These are phyloP conservation scores for Romanomermis culicivorax DNA, from an alignment of 2,888 invertebrate genomes.

Conservation along the genomic window DNA sequence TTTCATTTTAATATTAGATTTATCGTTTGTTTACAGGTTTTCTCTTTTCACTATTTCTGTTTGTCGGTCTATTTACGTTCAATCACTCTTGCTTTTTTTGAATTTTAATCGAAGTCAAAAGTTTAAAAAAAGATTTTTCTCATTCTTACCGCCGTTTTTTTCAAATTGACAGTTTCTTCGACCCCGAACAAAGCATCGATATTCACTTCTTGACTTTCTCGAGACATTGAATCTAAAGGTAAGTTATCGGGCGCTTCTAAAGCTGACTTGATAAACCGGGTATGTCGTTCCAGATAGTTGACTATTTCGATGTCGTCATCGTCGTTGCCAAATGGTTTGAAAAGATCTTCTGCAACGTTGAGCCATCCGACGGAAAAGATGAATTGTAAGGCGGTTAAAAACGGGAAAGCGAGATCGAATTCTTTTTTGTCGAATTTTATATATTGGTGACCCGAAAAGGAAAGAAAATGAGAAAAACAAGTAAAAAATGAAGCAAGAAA, in stretches of 20 bases:
- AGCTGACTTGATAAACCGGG: neutral
- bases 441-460: neutral
- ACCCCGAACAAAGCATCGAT: neutral
- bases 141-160: too few species aligned
- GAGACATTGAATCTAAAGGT: neutral
- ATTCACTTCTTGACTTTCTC: neutral
- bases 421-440: neutral
- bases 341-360: neutral
- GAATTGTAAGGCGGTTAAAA: conserved; percentile 1
- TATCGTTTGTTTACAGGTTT: too few species aligned
- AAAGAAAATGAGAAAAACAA: too few species aligned
- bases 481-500: too few species aligned
- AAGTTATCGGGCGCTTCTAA: neutral
- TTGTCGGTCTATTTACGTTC: too few species aligned
- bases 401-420: neutral
- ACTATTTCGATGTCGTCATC: neutral
- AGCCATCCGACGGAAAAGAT: conserved; percentile 2
- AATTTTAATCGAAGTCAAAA: too few species aligned
- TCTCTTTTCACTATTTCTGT: too few species aligned
- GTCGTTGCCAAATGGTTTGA: neutral
- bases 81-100: too few species aligned
- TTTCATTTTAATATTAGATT: too few species aligned
- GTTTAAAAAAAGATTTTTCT: too few species aligned
- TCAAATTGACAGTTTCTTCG: too few species aligned
- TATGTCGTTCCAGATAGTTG: neutral